phyloP scores from a whole-genome alignment of 2,113 vertebrate species.

The Eolophus roseicapilla region DNA sequence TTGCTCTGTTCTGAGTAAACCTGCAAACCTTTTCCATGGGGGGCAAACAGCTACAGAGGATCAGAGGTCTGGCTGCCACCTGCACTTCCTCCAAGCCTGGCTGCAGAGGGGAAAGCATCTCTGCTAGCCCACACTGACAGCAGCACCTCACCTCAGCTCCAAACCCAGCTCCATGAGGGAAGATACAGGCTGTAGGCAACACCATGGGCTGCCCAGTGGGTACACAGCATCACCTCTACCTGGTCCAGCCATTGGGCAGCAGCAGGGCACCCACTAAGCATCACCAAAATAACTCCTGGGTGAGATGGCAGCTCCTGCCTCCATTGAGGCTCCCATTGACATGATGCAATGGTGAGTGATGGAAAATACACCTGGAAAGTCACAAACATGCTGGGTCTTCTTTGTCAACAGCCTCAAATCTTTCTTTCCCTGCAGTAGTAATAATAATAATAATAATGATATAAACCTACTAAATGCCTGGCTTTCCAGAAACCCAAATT shows the following conservation, averaged over 20 bases:
- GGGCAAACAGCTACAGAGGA: not conserved
- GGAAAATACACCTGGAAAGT: not conserved
- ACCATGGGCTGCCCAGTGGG: rapidly evolving
- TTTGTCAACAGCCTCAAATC: not conserved
- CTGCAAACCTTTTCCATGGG: not conserved
- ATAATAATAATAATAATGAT: not conserved
- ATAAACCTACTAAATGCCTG: not conserved
- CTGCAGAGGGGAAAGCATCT: not conserved
- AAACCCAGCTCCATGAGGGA: not conserved
- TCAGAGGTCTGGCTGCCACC: not conserved
- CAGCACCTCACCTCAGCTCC: not conserved
- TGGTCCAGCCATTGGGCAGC: not conserved
- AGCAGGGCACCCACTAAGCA: rapidly evolving
- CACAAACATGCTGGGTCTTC: not conserved
- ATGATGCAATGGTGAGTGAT: not conserved
- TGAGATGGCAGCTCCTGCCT: rapidly evolving
- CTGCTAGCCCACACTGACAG: rapidly evolving
- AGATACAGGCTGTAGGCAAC: too few species aligned
- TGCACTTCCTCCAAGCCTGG: not conserved
- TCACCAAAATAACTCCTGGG: not conserved
- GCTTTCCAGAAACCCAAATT: not conserved
- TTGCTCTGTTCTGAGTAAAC: not conserved
- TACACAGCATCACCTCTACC: not conserved
- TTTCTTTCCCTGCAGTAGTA: not conserved
- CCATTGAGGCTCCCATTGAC: not conserved